phyloP scores from a whole-genome alignment of 1,140 invertebrate species.

The Solenopsis fugax region DNA sequence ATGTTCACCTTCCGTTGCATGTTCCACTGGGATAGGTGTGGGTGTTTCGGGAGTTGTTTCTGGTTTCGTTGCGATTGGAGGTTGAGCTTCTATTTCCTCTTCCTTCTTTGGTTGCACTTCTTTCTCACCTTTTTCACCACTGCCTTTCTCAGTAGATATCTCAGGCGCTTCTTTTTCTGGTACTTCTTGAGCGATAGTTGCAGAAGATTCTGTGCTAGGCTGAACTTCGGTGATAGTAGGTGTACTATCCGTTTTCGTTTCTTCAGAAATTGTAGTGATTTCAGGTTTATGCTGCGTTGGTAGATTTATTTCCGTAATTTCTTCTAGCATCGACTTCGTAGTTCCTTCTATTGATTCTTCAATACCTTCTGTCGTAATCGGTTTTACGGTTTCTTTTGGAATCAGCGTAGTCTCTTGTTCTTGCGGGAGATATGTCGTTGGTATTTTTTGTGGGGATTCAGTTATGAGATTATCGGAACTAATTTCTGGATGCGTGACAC shows the following conservation, averaged over 20 bases:
- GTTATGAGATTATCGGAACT: constrained; percentile 72
- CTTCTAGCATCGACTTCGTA: constrained; percentile 9
- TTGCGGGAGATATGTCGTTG: constrained; percentile 61
- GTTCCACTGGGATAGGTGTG: neutral
- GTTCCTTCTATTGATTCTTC: constrained; percentile 28
- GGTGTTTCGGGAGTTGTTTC: constrained; percentile 1
- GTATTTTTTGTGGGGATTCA: constrained; percentile 65
- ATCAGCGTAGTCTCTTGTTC: constrained; percentile 13
- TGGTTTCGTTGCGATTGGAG: neutral
- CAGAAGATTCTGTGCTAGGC: constrained; percentile 18
- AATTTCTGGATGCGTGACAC: constrained; percentile 62
- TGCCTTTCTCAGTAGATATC: constrained; percentile 68
- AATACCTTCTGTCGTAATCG: neutral
- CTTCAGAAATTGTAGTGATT: constrained; percentile 19
- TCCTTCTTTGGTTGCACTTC: constrained; percentile 42
- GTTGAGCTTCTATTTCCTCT: constrained; percentile 24
- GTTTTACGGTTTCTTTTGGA: constrained; percentile 35
- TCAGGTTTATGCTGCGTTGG: constrained; percentile 8
- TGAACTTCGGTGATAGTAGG: constrained; percentile 15
- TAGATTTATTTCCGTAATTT: constrained; percentile 45
- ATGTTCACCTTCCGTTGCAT: constrained; percentile 24
- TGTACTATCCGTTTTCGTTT: neutral
- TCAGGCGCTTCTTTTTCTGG: constrained; percentile 40
- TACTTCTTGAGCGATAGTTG: neutral
- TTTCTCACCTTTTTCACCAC: constrained; percentile 61